phyloP scores from a whole-genome alignment of 2,797 vertebrate species.

The Saxicola maurus region DNA sequence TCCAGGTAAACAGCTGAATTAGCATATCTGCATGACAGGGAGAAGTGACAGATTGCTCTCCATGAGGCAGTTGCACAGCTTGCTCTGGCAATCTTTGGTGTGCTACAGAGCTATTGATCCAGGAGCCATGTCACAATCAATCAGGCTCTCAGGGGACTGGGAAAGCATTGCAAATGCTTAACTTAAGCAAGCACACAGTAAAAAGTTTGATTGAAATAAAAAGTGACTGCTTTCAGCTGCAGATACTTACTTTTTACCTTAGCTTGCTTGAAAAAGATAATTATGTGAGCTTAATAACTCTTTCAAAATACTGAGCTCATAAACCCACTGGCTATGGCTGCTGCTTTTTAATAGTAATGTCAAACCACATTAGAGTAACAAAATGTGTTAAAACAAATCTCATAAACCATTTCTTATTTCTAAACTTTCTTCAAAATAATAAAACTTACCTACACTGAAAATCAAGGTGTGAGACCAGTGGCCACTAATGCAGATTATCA shows the following conservation, averaged over 20 bases:
- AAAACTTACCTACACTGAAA: background rate
- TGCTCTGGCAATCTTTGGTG: background rate
- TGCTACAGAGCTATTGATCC: conserved; percentile 13
- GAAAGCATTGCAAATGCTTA: conserved; percentile 36
- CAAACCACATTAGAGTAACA: background rate
- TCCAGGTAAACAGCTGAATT: conserved; percentile 16
- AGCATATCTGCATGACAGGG: background rate
- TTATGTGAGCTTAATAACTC: background rate
- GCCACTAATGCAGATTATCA: background rate
- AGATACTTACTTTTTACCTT: background rate
- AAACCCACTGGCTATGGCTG: background rate
- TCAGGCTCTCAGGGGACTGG: background rate
- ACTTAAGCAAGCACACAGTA: conserved; percentile 23
- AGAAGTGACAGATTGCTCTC: conserved; percentile 7
- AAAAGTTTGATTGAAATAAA: conserved; percentile 22
- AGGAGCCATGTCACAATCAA: conserved; percentile 15
- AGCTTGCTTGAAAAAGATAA: background rate
- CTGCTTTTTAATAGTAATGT: background rate
- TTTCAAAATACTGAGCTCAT: background rate
- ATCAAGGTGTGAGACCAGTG: background rate
- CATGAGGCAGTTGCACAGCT: background rate
- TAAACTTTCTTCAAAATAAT: background rate
- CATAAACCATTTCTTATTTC: background rate
- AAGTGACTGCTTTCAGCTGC: background rate
- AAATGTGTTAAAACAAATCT: background rate